Conservation (phyloP, 2,113 vertebrate species). For the Austrofundulus limnaeus region DNA sequence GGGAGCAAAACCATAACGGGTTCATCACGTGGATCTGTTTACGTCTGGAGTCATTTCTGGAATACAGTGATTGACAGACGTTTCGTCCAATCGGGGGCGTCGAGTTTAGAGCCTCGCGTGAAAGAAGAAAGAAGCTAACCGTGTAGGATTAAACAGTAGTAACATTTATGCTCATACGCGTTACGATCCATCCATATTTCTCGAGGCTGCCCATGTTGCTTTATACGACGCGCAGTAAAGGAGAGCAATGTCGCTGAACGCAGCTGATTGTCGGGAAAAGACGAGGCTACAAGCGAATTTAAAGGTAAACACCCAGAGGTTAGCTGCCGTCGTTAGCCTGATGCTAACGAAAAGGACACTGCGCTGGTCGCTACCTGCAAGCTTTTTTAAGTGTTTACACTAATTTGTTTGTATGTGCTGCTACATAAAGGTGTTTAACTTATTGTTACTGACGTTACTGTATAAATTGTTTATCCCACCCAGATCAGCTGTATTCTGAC, state of each 20-base stretch:
- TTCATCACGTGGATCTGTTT: conserved; percentile 75
- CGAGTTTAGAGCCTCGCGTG: neutral
- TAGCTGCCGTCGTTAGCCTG: conserved; percentile 42
- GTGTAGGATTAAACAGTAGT: conserved; percentile 54
- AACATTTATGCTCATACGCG: conserved; percentile 33
- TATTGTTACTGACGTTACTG: neutral
- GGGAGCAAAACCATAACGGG: neutral
- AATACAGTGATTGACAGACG: conserved; percentile 27
- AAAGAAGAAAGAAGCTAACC: conserved; percentile 41
- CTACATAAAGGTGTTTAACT: neutral
- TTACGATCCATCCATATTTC: conserved; percentile 17
- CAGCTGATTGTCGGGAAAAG: conserved; percentile 23
- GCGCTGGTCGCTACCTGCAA: conserved; percentile 21
- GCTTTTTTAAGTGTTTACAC: neutral
- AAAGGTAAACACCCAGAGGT: conserved; percentile 67
- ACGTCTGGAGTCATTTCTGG: conserved; percentile 62
- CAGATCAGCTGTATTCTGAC: neutral
- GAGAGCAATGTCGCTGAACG: conserved; percentile 45
- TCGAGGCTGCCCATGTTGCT: neutral
- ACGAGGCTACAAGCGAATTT: conserved; percentile 25
- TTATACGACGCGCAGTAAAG: neutral
- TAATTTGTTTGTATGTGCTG: neutral
- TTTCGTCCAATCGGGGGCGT: conserved; percentile 40
- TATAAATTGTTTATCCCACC: neutral
- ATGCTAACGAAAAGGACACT: conserved; percentile 43